Evolutionary conservation across 1,140 invertebrate genomes (phyloP).

Genomic region (Oncopeltus fasciatus): DNA sequence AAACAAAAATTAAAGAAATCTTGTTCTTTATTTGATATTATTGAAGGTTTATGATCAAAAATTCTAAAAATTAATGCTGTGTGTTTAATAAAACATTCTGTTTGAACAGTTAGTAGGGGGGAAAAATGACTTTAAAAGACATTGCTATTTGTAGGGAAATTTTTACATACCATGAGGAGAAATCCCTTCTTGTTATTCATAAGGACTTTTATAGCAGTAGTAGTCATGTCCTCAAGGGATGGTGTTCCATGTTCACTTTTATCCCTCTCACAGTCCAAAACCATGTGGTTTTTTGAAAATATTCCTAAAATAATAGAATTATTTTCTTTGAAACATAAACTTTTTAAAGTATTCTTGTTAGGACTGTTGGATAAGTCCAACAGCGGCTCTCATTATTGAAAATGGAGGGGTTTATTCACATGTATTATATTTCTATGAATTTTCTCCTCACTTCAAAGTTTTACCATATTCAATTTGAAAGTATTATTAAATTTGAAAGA

Average conservation of each 20-base stretch:
- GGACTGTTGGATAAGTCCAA: too few species aligned
- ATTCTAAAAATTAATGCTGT: too few species aligned
- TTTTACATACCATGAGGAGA: constrained; percentile 45
- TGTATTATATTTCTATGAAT: too few species aligned
- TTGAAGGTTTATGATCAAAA: too few species aligned
- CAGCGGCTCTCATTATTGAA: background rate
- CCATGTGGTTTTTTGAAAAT: constrained; percentile 63
- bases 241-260: constrained; percentile 46
- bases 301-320: constrained; percentile 35
- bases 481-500: too few species aligned
- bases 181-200: constrained; percentile 61
- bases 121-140: too few species aligned
- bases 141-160: background rate
- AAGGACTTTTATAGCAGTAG: constrained; percentile 67
- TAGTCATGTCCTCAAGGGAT: constrained; percentile 73
- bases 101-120: too few species aligned
- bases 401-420: background rate
- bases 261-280: constrained; percentile 57
- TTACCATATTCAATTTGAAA: too few species aligned
- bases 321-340: constrained; percentile 14
- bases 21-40: too few species aligned
- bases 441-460: too few species aligned
- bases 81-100: too few species aligned
- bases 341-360: constrained; percentile 2
- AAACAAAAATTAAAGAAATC: too few species aligned